Conservation (phyloP, 2,888 invertebrate genomes). For the Piscicola geometra region DNA sequence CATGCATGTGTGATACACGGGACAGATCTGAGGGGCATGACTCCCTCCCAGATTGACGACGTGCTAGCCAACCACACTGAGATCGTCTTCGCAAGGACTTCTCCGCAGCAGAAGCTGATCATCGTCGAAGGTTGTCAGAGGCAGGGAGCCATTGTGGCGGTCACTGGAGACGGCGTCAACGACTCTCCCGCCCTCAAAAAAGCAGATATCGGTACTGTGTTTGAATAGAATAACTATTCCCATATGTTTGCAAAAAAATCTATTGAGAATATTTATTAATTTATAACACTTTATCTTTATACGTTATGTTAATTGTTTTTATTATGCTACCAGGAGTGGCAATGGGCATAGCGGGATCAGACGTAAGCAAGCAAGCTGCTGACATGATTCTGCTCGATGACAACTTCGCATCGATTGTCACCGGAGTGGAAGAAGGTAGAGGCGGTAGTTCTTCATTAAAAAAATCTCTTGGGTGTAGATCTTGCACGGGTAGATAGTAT, state of each 20-base stretch:
- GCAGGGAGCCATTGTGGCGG: slow-evolving; percentile 72
- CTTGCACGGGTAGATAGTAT: too few species aligned
- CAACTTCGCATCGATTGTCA: slow-evolving; percentile 48
- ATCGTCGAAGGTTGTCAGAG: slow-evolving; percentile 76
- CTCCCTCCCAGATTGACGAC: slow-evolving; percentile 78
- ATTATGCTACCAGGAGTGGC: slow-evolving; percentile 43
- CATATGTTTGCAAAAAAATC: too few species aligned
- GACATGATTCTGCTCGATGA: slow-evolving; percentile 48
- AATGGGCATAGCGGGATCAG: slow-evolving; percentile 47
- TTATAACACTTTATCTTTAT: too few species aligned
- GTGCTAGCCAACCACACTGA: slow-evolving; percentile 86
- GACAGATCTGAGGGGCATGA: slow-evolving; percentile 73
- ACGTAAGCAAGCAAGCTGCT: slow-evolving; percentile 47
- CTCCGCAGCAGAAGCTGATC: slow-evolving; percentile 79
- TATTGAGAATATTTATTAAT: too few species aligned
- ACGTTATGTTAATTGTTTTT: too few species aligned
- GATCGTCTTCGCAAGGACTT: slow-evolving; percentile 92
- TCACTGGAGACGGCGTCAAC: slow-evolving; percentile 82
- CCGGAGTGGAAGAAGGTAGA: slow-evolving; percentile 49
- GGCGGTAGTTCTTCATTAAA: background rate
- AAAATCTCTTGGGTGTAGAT: background rate
- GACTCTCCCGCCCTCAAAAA: slow-evolving; percentile 78
- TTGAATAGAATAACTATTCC: too few species aligned
- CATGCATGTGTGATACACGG: slow-evolving; percentile 56
- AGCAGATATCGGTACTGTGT: slow-evolving; percentile 63